Conservation (phyloP, 2,888 invertebrate species). For the Endomychus coccineus region DNA sequence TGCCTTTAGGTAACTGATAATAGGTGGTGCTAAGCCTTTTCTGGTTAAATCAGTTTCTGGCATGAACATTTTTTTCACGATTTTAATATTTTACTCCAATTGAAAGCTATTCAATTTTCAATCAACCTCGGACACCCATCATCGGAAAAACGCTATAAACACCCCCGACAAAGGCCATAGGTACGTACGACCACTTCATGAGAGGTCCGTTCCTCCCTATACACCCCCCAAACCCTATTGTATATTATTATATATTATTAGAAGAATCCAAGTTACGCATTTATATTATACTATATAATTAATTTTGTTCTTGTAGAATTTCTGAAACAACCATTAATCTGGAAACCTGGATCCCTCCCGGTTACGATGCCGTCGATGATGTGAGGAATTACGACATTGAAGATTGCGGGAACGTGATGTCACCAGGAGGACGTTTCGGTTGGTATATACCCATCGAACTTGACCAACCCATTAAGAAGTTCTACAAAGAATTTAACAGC, state of each 20-base stretch:
- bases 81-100: too few relatives aligned
- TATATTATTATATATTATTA: conserved; percentile 2
- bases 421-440: conserved; percentile 55
- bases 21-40: too few relatives aligned
- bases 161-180: too few relatives aligned
- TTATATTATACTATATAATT: neutral
- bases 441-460: conserved; percentile 55
- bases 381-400: conserved; percentile 39
- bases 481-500: conserved; percentile 32
- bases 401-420: conserved; percentile 49
- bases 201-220: neutral
- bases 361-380: conserved; percentile 48
- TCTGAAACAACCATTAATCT: conserved; percentile 55
- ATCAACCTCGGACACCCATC: too few relatives aligned
- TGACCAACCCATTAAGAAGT: conserved; percentile 26
- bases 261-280: neutral
- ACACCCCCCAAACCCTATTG: neutral
- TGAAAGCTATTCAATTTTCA: too few relatives aligned
- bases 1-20: too few relatives aligned
- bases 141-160: too few relatives aligned
- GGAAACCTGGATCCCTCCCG: conserved; percentile 63
- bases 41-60: too few relatives aligned
- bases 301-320: conserved; percentile 32
- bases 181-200: too few relatives aligned
- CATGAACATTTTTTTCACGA: too few relatives aligned